phyloP scores from a whole-genome alignment of 2,888 invertebrate species.

The Drosophila suboccidentalis region DNA sequence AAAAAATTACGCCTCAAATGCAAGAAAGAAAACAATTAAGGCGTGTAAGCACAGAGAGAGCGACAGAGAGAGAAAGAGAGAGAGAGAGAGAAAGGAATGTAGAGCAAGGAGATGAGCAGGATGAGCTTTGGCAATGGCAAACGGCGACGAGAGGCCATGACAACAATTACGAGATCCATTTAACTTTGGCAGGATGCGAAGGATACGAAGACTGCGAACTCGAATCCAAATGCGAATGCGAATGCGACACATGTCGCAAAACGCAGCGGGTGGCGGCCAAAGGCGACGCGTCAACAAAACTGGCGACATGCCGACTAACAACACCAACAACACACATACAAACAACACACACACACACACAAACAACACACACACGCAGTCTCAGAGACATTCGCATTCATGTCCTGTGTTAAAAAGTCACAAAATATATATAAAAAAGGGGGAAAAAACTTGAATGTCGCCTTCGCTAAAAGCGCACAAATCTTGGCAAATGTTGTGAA shows the following conservation, averaged over 20 bases:
- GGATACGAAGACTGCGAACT: constrained; percentile 77
- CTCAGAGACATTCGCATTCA: constrained; percentile 57
- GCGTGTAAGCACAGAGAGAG: constrained; percentile 22
- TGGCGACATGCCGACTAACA: constrained; percentile 72
- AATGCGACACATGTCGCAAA: constrained; percentile 81
- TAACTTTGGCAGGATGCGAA: constrained; percentile 80
- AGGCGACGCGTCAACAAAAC: constrained; percentile 65
- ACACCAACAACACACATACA: constrained; percentile 14
- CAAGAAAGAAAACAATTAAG: constrained; percentile 71
- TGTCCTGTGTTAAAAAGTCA: constrained; percentile 71
- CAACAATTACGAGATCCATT: constrained; percentile 82
- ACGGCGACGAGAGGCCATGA: constrained; percentile 53
- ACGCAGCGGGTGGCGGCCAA: constrained; percentile 65
- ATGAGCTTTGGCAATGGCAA: constrained; percentile 18
- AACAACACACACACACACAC: background rate
- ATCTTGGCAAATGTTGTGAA: constrained; percentile 67
- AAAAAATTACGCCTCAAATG: constrained; percentile 64
- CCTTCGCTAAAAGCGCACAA: constrained; percentile 74
- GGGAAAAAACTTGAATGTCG: constrained; percentile 58
- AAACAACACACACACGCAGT: background rate
- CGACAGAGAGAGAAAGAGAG: background rate
- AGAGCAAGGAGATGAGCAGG: constrained; percentile 21
- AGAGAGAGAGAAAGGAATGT: background rate
- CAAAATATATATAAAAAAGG: constrained; percentile 38
- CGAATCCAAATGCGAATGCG: constrained; percentile 78